Conservation (phyloP, 2,888 invertebrate genomes). For the Pardosa pseudoannulata region DNA sequence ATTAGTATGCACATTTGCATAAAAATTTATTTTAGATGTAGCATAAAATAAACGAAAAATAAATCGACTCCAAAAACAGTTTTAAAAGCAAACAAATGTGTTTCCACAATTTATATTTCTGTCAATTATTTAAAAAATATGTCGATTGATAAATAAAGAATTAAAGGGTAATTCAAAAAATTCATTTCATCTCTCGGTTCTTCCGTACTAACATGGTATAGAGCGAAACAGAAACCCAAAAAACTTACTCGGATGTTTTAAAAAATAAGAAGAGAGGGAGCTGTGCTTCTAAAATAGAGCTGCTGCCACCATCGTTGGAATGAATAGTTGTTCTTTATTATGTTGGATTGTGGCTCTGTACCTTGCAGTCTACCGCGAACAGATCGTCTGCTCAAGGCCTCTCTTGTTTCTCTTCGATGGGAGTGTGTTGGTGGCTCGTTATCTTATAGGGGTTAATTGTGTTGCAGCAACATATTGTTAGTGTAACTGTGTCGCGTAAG, state of each 20-base stretch:
- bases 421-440: conserved; percentile 15
- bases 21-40: too few species aligned
- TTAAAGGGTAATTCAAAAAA: too few species aligned
- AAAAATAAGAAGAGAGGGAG: background rate
- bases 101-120: too few species aligned
- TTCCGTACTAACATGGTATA: background rate
- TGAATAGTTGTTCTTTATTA: conserved; percentile 16
- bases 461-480: background rate
- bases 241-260: background rate
- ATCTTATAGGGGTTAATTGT: conserved; percentile 16
- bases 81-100: too few species aligned
- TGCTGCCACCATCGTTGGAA: conserved; percentile 6
- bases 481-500: background rate
- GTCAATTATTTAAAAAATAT: too few species aligned
- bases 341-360: conserved; percentile 10
- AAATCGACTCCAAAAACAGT: too few species aligned
- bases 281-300: conserved; percentile 27
- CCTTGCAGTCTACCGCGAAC: conserved; percentile 56
- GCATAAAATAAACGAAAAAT: too few species aligned
- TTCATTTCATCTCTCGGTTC: background rate
- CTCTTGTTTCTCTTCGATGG: conserved; percentile 10
- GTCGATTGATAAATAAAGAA: too few species aligned
- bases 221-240: background rate
- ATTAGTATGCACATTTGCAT: too few species aligned
- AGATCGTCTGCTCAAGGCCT: conserved; percentile 16